Evolutionary conservation across 2,113 vertebrate species (phyloP).

Genomic region (Apteryx mantelli): DNA sequence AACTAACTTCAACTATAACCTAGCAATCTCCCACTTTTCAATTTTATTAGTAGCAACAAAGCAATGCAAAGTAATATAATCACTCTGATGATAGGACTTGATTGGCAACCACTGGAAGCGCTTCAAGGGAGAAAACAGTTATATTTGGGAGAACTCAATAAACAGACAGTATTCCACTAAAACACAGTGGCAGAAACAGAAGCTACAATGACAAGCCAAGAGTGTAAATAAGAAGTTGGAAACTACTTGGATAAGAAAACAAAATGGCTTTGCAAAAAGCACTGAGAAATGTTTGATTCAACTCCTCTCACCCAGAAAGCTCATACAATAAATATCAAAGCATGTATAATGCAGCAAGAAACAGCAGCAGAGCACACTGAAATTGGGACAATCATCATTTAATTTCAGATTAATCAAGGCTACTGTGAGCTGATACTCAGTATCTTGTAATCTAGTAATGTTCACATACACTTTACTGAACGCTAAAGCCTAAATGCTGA

Average conservation of each 20-base stretch:
- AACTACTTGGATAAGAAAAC: not conserved
- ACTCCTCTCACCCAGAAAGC: not conserved
- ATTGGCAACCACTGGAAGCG: not conserved
- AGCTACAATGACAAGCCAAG: not conserved
- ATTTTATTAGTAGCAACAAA: not conserved
- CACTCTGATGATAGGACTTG: not conserved
- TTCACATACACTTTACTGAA: not conserved
- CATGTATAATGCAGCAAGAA: not conserved
- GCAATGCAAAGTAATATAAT: not conserved
- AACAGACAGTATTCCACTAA: not conserved
- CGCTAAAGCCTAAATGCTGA: not conserved
- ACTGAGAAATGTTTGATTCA: not conserved
- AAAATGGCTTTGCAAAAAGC: not conserved
- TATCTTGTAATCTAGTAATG: not conserved
- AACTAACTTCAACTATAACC: not conserved
- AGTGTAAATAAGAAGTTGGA: not conserved
- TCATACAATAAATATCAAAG: not conserved
- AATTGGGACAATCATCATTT: not conserved
- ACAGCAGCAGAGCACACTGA: not conserved
- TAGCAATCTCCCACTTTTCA: not conserved
- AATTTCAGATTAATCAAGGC: not conserved
- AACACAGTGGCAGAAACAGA: not conserved
- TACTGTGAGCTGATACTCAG: fast-evolving
- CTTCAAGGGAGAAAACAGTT: not conserved
- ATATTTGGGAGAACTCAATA: not conserved